These are phyloP conservation scores for Nemotelus pantherinus DNA, from an alignment of 2,888 invertebrate genomes.

Conservation along the genomic window DNA sequence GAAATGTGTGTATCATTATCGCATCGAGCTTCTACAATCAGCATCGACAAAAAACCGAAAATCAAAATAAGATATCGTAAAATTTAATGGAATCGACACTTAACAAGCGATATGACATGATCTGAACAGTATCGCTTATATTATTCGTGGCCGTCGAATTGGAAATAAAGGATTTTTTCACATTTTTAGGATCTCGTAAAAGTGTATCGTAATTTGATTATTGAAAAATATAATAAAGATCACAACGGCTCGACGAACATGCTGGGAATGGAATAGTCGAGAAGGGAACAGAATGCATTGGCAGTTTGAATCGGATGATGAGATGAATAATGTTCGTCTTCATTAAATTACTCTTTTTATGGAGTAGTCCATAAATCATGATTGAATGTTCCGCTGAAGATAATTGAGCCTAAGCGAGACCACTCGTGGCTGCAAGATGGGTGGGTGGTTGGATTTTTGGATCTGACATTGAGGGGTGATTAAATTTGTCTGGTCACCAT, in stretches of 20 bases:
- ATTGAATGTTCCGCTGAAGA: neutral
- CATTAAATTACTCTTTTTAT: conserved; percentile 38
- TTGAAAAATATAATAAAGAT: conserved; percentile 42
- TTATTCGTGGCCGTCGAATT: neutral
- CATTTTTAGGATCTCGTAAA: conserved; percentile 37
- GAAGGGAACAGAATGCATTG: neutral
- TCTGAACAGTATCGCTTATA: conserved; percentile 21
- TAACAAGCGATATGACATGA: conserved; percentile 43
- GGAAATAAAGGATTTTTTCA: conserved; percentile 27
- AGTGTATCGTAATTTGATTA: conserved; percentile 33
- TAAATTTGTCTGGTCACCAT: conserved; percentile 1
- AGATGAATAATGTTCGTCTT: conserved; percentile 34
- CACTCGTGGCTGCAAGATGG: neutral
- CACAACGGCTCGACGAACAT: neutral
- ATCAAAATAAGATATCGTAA: conserved; percentile 37
- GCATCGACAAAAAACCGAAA: neutral
- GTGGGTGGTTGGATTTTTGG: neutral
- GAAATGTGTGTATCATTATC: too few species aligned
- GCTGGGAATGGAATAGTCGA: neutral
- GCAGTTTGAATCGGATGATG: neutral
- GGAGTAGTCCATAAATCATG: conserved; percentile 36
- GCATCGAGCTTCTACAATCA: too few species aligned
- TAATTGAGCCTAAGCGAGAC: neutral
- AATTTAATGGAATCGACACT: conserved; percentile 45
- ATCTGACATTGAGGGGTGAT: neutral